Conservation (phyloP, 2,888 invertebrate genomes). For the Herminia tarsipennalis region DNA sequence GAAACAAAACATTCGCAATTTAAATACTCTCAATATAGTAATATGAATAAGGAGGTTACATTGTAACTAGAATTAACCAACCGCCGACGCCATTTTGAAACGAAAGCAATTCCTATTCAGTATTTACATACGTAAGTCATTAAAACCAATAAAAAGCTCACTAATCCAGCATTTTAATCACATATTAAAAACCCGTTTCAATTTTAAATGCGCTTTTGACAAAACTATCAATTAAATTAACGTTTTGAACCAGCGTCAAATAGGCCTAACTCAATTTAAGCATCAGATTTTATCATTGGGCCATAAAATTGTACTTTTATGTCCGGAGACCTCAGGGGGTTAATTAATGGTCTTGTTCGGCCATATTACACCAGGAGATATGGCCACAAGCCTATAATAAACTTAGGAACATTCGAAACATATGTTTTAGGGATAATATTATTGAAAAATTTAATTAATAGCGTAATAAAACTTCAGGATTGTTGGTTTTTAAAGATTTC, state of each 20-base stretch:
- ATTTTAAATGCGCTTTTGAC: constrained; percentile 22
- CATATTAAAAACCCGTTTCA: constrained; percentile 38
- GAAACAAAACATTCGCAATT: no score
- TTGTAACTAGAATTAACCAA: no score
- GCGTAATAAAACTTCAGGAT: constrained; percentile 51
- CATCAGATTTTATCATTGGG: constrained; percentile 59
- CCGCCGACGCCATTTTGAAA: no score
- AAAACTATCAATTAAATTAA: constrained; percentile 40
- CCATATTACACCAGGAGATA: constrained; percentile 72
- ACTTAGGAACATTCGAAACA: constrained; percentile 66
- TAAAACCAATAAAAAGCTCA: neutral
- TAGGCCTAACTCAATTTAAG: constrained; percentile 52
- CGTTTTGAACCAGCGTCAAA: constrained; percentile 31
- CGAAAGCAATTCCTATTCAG: neutral
- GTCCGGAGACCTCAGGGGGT: constrained; percentile 58
- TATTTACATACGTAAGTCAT: neutral
- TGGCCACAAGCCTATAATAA: constrained; percentile 59
- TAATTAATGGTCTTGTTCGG: constrained; percentile 76
- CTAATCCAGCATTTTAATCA: constrained; percentile 19
- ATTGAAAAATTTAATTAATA: constrained; percentile 69
- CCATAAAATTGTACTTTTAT: constrained; percentile 71
- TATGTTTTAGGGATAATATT: constrained; percentile 73
- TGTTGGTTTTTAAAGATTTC: constrained; percentile 45
- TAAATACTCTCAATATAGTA: no score
- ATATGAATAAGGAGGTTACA: no score